These are phyloP conservation scores for Heliothis peltigera DNA, from an alignment of 2,888 invertebrate genomes.

Conservation along the genomic window DNA sequence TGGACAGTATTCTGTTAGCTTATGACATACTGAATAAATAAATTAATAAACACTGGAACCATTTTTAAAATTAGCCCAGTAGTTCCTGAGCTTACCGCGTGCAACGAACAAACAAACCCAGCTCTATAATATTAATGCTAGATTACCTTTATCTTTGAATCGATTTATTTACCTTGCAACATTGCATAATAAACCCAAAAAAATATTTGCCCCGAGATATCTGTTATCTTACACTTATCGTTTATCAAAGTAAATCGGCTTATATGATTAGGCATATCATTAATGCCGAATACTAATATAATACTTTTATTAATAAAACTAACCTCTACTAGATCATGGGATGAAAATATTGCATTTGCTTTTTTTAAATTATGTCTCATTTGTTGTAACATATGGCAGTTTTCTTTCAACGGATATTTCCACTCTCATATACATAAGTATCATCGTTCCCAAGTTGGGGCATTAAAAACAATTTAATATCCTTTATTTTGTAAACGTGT, in stretches of 20 bases:
- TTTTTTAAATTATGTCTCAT: background rate
- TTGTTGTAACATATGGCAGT: background rate
- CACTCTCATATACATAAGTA: too few relatives aligned
- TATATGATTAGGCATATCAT: slow-evolving; percentile 42
- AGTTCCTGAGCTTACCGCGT: too few relatives aligned
- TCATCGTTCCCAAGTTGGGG: too few relatives aligned
- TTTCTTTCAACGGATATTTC: background rate
- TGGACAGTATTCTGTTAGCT: too few relatives aligned
- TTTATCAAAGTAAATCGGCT: slow-evolving; percentile 44
- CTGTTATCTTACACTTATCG: slow-evolving; percentile 9
- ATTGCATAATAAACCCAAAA: background rate
- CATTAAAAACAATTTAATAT: too few relatives aligned
- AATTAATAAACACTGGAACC: too few relatives aligned
- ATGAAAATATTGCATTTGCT: slow-evolving; percentile 6
- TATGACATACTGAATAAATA: too few relatives aligned
- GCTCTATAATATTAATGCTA: too few relatives aligned
- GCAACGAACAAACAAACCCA: too few relatives aligned
- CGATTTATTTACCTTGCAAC: slow-evolving; percentile 1
- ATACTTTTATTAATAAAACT: slow-evolving; percentile 33
- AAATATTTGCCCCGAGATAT: slow-evolving; percentile 9
- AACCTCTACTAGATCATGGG: slow-evolving; percentile 13
- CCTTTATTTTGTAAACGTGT: too few relatives aligned
- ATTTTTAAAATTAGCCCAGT: too few relatives aligned
- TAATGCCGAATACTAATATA: slow-evolving; percentile 29
- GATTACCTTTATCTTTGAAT: background rate